Evolutionary conservation across 2,888 invertebrate genomes (phyloP), one percentile per base, ranked within the genome.

Genomic region (Labia minor): DNA sequence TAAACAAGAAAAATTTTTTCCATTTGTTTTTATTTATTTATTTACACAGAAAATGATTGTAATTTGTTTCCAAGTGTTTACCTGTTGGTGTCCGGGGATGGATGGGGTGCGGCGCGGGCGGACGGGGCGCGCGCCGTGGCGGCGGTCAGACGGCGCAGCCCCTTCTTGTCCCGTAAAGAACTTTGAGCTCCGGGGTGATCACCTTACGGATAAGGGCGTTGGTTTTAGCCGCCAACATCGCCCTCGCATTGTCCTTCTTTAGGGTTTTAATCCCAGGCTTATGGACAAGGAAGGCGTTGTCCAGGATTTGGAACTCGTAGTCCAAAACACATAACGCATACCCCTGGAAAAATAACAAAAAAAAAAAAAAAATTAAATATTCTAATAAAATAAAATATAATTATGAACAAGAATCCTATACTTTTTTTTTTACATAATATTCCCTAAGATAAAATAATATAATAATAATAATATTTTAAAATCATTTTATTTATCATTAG

Each of bases 281-380:
- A 79, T 95, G 95, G 65, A 90, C 90, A 68, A 95, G 81, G 78
- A 94, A 95, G n/a, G 91, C 93, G 78, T 94, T 93, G 80, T 95
- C 92, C 75, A 95, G 79, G 73, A 95, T 93, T 78, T 92, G 88
- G 77, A 95, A 94, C 76, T 95, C 92, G 78, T 95, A 95, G 78
- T 94, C 89, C 76, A 91, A 81, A 21, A 92, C 90, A 78, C 95
- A 95, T 70, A 95, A 83, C 67, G 90, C 86, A 78, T 92, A 95
- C 71, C 93, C 94, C 93, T 94, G 82, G 19, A 76, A 74, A n/a
- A n/a, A n/a, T n/a, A n/a, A 69, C 65, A 65, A 67, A 71, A 67
- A 68, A 65, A 69, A 68, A 16, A 63, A 68, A 62, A 20, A n/a
- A n/a, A n/a, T n/a, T n/a, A 3, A 6, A 66, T 65, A 65, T 61